Conservation (phyloP, 2,888 invertebrate genomes). For the Melieria omissa region DNA sequence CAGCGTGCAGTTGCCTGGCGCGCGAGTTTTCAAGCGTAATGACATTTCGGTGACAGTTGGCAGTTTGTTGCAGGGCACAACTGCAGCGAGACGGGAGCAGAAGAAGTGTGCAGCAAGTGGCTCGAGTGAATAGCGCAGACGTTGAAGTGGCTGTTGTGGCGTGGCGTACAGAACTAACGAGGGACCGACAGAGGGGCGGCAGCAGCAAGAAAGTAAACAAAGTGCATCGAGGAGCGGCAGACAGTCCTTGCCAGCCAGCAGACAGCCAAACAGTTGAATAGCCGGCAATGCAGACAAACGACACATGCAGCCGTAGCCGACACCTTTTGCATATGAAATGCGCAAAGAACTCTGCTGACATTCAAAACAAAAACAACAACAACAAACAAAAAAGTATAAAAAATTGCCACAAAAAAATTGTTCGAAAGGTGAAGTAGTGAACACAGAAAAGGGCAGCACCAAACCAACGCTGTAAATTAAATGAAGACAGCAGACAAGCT, state of each 20-base stretch:
- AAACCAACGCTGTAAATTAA: too few relatives aligned
- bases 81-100: not conserved
- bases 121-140: too few relatives aligned
- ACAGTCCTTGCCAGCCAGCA: not conserved
- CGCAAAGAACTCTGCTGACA: not conserved
- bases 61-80: not conserved
- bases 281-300: not conserved
- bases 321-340: slow-evolving; percentile 29
- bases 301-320: slow-evolving; percentile 4
- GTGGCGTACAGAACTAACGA: not conserved
- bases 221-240: not conserved
- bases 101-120: too few relatives aligned
- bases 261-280: not conserved
- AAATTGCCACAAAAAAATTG: too few relatives aligned
- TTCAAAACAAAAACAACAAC: too few relatives aligned
- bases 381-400: too few relatives aligned
- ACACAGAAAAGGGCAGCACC: too few relatives aligned
- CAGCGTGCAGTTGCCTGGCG: not conserved
- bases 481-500: too few relatives aligned
- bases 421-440: too few relatives aligned
- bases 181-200: not conserved
- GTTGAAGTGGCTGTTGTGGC: not conserved
- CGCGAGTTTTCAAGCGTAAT: not conserved
- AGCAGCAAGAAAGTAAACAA: not conserved
- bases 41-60: slow-evolving; percentile 4